Evolutionary conservation across 35 echinoderm and acorn worm species (phyloP).

Genomic region (Lytechinus pictus): DNA sequence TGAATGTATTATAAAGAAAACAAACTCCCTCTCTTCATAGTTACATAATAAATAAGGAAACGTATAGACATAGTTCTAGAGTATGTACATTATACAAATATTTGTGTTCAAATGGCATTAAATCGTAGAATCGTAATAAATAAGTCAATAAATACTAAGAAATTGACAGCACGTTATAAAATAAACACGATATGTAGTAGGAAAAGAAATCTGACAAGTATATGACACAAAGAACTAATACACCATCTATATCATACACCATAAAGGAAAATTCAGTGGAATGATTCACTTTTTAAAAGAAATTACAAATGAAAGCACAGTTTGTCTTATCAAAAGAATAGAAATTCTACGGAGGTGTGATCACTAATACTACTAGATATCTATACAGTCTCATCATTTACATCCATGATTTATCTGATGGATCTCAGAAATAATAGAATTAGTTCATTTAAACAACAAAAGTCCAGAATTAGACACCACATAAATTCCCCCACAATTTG

Average conservation of each 20-base stretch:
- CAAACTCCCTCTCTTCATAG: background rate
- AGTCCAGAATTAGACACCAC: background rate
- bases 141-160: constrained; percentile 5
- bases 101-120: constrained; percentile 49
- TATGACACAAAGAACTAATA: background rate
- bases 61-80: constrained; percentile 44
- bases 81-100: constrained; percentile 50
- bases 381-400: background rate
- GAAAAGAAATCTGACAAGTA: background rate
- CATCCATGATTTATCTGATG: background rate
- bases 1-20: background rate
- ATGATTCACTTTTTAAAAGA: background rate
- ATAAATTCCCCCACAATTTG: background rate
- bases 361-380: background rate
- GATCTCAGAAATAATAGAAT: background rate
- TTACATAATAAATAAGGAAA: constrained; percentile 52
- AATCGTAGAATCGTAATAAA: background rate
- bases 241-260: background rate
- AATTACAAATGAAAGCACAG: constrained; percentile 6
- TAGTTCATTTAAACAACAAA: background rate
- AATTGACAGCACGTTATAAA: constrained; percentile 13
- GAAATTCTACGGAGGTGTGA: background rate
- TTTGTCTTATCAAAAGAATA: background rate
- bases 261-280: background rate
- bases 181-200: background rate